phyloP scores from a whole-genome alignment of 2,797 vertebrate species.

The Picus viridis region DNA sequence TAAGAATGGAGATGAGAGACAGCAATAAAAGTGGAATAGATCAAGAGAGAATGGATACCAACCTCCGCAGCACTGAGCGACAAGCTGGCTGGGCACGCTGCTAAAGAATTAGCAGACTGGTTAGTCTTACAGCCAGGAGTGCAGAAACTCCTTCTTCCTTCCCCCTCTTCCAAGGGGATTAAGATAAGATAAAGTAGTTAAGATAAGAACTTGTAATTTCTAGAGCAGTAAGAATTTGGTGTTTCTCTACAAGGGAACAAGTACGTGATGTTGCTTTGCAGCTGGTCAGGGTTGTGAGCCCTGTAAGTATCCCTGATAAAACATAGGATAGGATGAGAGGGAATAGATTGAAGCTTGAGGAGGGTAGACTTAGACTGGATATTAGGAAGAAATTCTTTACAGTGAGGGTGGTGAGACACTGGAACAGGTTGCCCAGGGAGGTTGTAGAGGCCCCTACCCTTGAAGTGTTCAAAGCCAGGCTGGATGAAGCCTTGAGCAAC shows the following conservation, averaged over 20 bases:
- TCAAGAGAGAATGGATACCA: neutral
- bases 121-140: neutral
- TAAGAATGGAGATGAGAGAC: neutral
- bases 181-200: neutral
- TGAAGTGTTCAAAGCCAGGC: too few relatives aligned
- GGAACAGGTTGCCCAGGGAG: too few relatives aligned
- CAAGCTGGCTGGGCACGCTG: neutral
- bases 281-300: neutral
- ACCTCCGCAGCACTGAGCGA: neutral
- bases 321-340: neutral
- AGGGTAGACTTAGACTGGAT: too few relatives aligned
- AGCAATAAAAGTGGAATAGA: constrained; percentile 5
- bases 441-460: too few relatives aligned
- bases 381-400: too few relatives aligned
- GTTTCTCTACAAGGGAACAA: neutral
- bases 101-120: neutral
- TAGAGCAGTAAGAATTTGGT: neutral
- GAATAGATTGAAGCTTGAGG: too few relatives aligned
- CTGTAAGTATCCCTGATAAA: neutral
- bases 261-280: neutral
- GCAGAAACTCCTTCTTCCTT: neutral
- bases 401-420: too few relatives aligned
- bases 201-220: neutral
- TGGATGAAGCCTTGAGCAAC: too few relatives aligned
- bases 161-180: neutral